Conservation (phyloP, 2,797 vertebrate species). For the Protosalanx chinensis region DNA sequence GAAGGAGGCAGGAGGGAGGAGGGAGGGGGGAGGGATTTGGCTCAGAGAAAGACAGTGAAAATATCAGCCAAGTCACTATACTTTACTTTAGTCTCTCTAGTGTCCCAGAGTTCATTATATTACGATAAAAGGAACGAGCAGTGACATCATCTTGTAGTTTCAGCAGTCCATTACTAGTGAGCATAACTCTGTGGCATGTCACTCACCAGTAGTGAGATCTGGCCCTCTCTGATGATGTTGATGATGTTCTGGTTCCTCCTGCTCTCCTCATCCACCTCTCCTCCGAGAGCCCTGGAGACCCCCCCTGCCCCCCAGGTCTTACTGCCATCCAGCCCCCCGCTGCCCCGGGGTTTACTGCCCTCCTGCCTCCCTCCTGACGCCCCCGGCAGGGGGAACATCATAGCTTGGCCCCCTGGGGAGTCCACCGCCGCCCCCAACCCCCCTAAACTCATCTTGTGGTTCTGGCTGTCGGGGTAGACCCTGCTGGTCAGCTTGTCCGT, state of each 20-base stretch:
- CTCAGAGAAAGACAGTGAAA: not conserved
- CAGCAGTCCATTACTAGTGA: too few species aligned
- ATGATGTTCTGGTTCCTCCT: slow-evolving; percentile 94
- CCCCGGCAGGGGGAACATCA: slow-evolving; percentile 74
- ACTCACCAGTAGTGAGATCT: slow-evolving; percentile 87
- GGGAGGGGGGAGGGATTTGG: too few species aligned
- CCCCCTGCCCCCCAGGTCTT: slow-evolving; percentile 59
- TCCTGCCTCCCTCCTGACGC: slow-evolving; percentile 69
- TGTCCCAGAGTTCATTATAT: not conserved
- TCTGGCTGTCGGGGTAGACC: slow-evolving; percentile 76
- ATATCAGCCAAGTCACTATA: not conserved
- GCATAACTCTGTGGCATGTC: not conserved
- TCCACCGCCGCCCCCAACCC: slow-evolving; percentile 56
- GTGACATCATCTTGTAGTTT: not conserved
- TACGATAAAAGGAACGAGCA: not conserved
- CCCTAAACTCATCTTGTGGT: slow-evolving; percentile 57
- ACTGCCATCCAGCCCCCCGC: slow-evolving; percentile 62
- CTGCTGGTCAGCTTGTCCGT: slow-evolving; percentile 79
- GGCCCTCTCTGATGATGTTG: slow-evolving; percentile 93
- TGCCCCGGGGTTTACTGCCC: slow-evolving; percentile 64
- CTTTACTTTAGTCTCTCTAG: not conserved
- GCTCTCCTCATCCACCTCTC: slow-evolving; percentile 76
- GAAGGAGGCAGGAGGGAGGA: not conserved
- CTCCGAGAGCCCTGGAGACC: slow-evolving; percentile 56
- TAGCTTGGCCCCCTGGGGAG: slow-evolving; percentile 67